These are phyloP conservation scores for Esox niger DNA, from an alignment of 2,113 vertebrate species.

Conservation along the genomic window DNA sequence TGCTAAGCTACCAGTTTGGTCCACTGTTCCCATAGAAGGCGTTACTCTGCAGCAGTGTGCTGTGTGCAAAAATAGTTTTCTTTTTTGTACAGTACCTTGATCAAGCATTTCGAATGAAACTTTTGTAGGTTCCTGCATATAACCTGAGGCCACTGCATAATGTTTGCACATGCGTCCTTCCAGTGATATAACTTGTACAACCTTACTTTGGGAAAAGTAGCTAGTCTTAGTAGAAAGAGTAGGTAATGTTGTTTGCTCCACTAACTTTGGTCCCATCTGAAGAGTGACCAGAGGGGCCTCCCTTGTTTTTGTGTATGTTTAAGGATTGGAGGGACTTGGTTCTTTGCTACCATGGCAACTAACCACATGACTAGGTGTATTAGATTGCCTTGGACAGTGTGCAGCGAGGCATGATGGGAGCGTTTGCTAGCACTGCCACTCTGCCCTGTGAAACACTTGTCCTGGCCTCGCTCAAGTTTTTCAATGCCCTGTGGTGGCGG, in stretches of 20 bases:
- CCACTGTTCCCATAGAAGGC: not conserved
- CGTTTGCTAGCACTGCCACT: constrained; percentile 67
- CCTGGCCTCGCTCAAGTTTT: constrained; percentile 68
- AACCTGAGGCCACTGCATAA: not conserved
- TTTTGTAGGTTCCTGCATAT: not conserved
- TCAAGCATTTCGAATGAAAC: not conserved
- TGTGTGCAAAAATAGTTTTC: not conserved
- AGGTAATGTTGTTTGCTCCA: not conserved
- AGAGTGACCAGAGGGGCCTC: constrained; percentile 53
- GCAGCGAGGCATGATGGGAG: constrained; percentile 76
- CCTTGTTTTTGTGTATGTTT: constrained; percentile 84
- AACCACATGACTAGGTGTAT: constrained; percentile 97
- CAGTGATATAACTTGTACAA: too few species aligned
- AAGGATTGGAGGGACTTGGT: constrained; percentile 83
- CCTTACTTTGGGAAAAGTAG: too few species aligned
- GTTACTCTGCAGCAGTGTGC: not conserved
- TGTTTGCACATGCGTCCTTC: not conserved
- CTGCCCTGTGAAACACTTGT: constrained; percentile 79
- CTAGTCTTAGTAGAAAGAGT: too few species aligned
- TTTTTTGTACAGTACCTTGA: not conserved
- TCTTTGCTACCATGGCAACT: constrained; percentile 91
- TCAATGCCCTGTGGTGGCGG: constrained; percentile 3
- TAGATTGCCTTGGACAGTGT: constrained; percentile 85
- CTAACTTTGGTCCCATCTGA: constrained; percentile 53
- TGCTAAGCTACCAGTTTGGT: not conserved